Conservation (phyloP, 1,140 invertebrate genomes). For the Apis florea region DNA sequence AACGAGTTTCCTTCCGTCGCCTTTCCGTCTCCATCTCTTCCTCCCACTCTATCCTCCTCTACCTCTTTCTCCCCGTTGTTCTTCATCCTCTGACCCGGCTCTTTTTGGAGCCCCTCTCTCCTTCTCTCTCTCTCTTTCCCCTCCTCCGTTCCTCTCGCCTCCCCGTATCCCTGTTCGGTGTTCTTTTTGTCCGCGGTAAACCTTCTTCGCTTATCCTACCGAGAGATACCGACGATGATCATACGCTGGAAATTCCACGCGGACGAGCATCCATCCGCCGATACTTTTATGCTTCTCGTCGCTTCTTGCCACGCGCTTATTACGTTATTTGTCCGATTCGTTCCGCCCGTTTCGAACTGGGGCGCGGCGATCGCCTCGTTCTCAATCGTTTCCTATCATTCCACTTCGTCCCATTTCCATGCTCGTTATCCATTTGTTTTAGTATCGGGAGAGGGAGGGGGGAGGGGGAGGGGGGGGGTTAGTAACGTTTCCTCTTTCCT, state of each 20-base stretch:
- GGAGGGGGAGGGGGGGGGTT: too few relatives aligned
- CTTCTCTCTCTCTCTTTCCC: background rate
- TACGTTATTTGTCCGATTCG: slow-evolving; percentile 46
- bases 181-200: slow-evolving; percentile 42
- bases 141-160: background rate
- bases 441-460: too few relatives aligned
- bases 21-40: slow-evolving; percentile 41
- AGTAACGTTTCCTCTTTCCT: too few relatives aligned
- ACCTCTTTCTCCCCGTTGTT: slow-evolving; percentile 35
- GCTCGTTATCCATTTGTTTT: too few relatives aligned
- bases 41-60: slow-evolving; percentile 10
- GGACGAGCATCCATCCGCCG: slow-evolving; percentile 28
- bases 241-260: slow-evolving; percentile 46
- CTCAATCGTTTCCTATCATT: background rate
- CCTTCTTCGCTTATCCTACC: slow-evolving; percentile 51
- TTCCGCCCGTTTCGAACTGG: slow-evolving; percentile 35
- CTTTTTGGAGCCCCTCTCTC: slow-evolving; percentile 23
- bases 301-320: slow-evolving; percentile 50
- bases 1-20: slow-evolving; percentile 50
- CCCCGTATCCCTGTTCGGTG: slow-evolving; percentile 10
- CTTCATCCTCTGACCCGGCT: slow-evolving; percentile 43
- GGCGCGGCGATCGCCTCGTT: slow-evolving; percentile 14
- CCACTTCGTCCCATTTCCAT: background rate
- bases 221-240: slow-evolving; percentile 44
- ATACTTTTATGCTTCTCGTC: slow-evolving; percentile 37